Conservation (phyloP, 2,888 invertebrate genomes). For the Cephus nigrinus region DNA sequence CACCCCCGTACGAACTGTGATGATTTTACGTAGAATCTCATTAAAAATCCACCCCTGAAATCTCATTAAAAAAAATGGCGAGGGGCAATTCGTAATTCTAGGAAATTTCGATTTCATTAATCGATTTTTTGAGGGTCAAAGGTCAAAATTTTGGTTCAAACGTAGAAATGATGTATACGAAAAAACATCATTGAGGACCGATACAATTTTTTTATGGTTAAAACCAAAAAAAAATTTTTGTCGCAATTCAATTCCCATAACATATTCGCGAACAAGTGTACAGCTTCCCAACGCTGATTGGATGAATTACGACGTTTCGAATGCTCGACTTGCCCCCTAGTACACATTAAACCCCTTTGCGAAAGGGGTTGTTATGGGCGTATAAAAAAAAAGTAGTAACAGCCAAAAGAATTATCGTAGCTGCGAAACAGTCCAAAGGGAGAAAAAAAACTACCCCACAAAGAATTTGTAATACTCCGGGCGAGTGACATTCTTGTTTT, state of each 20-base stretch:
- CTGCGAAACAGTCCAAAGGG: background rate
- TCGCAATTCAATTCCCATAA: slow-evolving; percentile 30
- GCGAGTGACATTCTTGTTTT: background rate
- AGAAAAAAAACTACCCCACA: background rate
- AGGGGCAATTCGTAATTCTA: no score
- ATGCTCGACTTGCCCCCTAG: background rate
- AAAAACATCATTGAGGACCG: background rate
- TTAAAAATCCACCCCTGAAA: background rate
- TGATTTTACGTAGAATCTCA: background rate
- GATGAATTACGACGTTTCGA: slow-evolving; percentile 43
- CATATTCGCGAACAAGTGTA: background rate
- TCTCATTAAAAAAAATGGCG: background rate
- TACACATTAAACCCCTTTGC: background rate
- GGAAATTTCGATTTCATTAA: background rate
- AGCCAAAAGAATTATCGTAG: background rate
- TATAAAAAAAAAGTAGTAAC: background rate
- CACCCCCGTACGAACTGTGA: background rate
- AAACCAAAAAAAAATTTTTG: background rate
- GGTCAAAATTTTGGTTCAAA: background rate
- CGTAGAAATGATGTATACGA: accelerated
- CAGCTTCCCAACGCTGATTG: slow-evolving; percentile 18
- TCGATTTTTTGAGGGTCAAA: background rate
- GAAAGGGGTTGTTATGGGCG: background rate
- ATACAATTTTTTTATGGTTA: background rate
- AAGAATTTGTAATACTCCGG: background rate